Conservation (phyloP, 2,797 vertebrate genomes). For the Merluccius polli region DNA sequence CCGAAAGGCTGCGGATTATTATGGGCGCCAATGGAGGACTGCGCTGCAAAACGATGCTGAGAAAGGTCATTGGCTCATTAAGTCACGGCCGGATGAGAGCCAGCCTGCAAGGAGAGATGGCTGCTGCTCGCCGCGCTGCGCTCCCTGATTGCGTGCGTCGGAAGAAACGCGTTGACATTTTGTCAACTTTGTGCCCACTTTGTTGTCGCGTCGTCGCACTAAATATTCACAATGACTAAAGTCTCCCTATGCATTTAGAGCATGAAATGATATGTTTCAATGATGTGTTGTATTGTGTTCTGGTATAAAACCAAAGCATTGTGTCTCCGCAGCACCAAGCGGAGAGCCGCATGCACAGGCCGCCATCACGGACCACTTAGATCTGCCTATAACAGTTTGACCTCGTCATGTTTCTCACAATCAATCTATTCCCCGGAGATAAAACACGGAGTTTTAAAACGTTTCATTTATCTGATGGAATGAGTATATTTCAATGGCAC, state of each 20-base stretch:
- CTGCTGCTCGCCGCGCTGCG: background rate
- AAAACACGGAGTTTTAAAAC: background rate
- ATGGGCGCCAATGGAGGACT: conserved; percentile 23
- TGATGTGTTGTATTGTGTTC: no score
- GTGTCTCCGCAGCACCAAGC: no score
- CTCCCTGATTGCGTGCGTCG: background rate
- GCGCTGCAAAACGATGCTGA: conserved; percentile 30
- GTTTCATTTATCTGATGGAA: background rate
- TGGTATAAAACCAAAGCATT: background rate
- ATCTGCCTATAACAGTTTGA: background rate
- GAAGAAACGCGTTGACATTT: background rate
- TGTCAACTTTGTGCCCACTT: no score
- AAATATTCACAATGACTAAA: no score
- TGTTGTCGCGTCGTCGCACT: no score
- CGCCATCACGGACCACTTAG: background rate
- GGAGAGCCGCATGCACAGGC: background rate
- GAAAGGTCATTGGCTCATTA: conserved; percentile 51
- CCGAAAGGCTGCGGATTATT: conserved; percentile 43
- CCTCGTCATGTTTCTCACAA: background rate
- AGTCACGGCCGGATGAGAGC: conserved; percentile 9
- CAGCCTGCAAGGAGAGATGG: background rate
- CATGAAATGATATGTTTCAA: no score
- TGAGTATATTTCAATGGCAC: background rate
- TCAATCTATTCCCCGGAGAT: background rate
- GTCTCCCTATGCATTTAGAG: no score